These are phyloP conservation scores for Drosophila baimaii DNA, from an alignment of 1,140 invertebrate species.

Conservation along the genomic window DNA sequence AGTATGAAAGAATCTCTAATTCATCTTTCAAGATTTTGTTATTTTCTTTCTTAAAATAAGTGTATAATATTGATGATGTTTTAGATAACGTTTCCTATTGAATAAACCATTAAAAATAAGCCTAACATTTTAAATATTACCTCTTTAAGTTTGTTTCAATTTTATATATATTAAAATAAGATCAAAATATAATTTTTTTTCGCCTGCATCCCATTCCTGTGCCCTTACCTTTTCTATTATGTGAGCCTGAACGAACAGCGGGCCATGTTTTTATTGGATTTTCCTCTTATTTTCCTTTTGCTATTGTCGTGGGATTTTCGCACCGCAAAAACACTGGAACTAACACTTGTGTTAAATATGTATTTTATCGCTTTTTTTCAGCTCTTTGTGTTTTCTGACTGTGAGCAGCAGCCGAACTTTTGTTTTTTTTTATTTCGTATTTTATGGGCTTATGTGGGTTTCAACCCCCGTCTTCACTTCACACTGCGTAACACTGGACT, in stretches of 20 bases:
- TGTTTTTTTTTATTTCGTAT: conserved; percentile 43
- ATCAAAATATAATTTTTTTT: not conserved
- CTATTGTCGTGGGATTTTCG: conserved; percentile 52
- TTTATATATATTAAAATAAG: not conserved
- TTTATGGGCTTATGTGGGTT: conserved; percentile 25
- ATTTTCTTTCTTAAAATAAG: not conserved
- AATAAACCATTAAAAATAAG: no score
- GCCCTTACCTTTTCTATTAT: conserved; percentile 28
- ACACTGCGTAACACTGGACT: conserved; percentile 29
- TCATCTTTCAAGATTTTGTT: not conserved
- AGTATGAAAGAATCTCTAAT: not conserved
- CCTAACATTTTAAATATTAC: no score
- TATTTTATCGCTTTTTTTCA: conserved; percentile 29
- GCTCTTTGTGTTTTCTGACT: conserved; percentile 20
- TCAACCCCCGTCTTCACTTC: conserved; percentile 46
- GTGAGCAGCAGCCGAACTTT: conserved; percentile 42
- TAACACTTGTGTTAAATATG: conserved; percentile 43
- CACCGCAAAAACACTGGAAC: conserved; percentile 41
- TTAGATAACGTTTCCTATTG: no score
- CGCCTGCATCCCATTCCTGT: no score
- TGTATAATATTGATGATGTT: no score
- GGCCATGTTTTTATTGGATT: conserved; percentile 42
- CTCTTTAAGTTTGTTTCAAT: no score
- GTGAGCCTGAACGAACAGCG: conserved; percentile 16
- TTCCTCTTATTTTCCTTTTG: conserved; percentile 17